Percentiles rank a stretch among this genome's conserved stretches.
Evolutionary conservation across 2,797 vertebrate genomes (phyloP).

Genomic region (Danio choprae): DNA sequence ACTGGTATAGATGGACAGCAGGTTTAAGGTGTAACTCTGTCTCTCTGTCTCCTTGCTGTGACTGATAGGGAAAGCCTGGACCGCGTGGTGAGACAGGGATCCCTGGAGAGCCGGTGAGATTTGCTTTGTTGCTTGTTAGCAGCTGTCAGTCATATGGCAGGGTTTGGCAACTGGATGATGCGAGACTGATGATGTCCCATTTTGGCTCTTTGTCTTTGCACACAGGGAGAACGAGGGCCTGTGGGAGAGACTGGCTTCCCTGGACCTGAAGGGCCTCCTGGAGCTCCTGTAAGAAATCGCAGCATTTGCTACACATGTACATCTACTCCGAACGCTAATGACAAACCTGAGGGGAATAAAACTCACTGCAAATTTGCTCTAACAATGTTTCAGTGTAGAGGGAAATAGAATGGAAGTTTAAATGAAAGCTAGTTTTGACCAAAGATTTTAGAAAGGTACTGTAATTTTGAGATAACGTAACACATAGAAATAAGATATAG

Average conservation of each 20-base stretch:
- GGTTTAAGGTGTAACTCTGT: background rate
- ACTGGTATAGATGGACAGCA: background rate
- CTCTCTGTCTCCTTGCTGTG: slow-evolving; percentile 50
- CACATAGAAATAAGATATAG: too few relatives aligned
- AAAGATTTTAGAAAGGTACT: too few relatives aligned
- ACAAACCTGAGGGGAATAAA: too few relatives aligned
- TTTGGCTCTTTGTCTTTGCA: slow-evolving; percentile 8
- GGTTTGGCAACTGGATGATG: slow-evolving; percentile 6
- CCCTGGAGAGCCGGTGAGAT: slow-evolving; percentile 94
- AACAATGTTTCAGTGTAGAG: too few relatives aligned
- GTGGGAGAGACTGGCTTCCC: slow-evolving; percentile 95
- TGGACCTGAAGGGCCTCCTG: slow-evolving; percentile 92
- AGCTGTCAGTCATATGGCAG: slow-evolving; percentile 27
- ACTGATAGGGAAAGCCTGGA: slow-evolving; percentile 90
- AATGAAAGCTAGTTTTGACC: too few relatives aligned
- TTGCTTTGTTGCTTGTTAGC: slow-evolving; percentile 65
- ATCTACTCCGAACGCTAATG: background rate
- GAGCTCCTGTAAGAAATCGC: slow-evolving; percentile 85
- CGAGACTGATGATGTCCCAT: slow-evolving; percentile 22
- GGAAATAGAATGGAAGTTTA: too few relatives aligned
- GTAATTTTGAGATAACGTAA: too few relatives aligned
- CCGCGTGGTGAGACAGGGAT: slow-evolving; percentile 85
- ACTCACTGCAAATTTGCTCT: too few relatives aligned
- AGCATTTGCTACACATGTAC: background rate
- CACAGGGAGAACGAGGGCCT: slow-evolving; percentile 93